Base-by-base conservation (phyloP, 2,888 invertebrate species). In the Vanessa cardui region DNA sequence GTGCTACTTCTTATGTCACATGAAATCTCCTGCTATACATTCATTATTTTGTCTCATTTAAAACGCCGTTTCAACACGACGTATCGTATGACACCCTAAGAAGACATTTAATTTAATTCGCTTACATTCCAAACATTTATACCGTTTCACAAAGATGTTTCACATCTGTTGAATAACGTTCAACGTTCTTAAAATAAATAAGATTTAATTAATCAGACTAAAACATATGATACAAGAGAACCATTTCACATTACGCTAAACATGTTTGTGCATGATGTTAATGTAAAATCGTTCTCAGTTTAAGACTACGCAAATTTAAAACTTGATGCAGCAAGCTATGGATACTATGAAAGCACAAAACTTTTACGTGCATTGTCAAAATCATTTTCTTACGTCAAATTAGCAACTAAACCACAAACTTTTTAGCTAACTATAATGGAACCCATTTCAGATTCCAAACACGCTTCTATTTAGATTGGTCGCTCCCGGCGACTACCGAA, bases 311-410 rank as follows among this genome's bases (percentile, higher is more conserved):
- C 62, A 76, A 56, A 76, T 74, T 77, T 74, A 84, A 83, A 87
- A 80, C 87, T 90, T 91, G 92, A 92, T 92, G 92, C 92, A 92
- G 92, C 92, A 92, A 92, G 91, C 92, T 87, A 85, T 84, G 87
- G 92, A 90, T 86, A 85, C 90, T 90, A 90, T 86, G 84, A 87
- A 90, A 89, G 86, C 88, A 83, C 83, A 82, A 79, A 80, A 80
- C 77, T 77, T 80, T 79, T 81, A 77, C 80, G 88, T 89, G 88
- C 88, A 84, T 69, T 77, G 65, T 79, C 78, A 79, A 74, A 73
- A 73, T 79, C 75, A 80, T 75, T 76, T 78, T 78, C 72, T 78
- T 77, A 76, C 82, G 75, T 85, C 78, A 80, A 70, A 72, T 85
- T 84, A 87, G 85, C 84, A 85, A 87, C 86, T 86, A 86, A 83